Conservation (phyloP, 37 sponge, comb jelly and placozoan species). For the Spongia lamella region DNA sequence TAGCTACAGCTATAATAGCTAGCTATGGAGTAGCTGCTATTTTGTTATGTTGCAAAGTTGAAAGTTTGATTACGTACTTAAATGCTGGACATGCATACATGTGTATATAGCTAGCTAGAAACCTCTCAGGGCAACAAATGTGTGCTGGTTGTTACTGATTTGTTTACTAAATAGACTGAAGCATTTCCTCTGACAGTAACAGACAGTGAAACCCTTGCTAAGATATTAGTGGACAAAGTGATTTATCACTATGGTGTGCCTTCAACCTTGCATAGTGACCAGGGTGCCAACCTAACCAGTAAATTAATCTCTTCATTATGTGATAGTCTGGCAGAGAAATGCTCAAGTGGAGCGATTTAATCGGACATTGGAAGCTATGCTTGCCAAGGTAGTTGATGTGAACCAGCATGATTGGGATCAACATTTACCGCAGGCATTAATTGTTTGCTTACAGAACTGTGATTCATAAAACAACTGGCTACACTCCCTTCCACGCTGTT, state of each 20-base stretch:
- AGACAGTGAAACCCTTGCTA: constrained; percentile 27
- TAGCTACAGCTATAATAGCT: too few species aligned
- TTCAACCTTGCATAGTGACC: constrained; percentile 28
- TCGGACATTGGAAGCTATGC: constrained; percentile 8
- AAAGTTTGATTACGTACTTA: too few species aligned
- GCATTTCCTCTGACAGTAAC: constrained; percentile 18
- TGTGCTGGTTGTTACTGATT: constrained; percentile 23
- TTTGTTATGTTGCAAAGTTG: too few species aligned
- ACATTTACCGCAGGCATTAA: neutral
- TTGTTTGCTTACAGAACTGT: constrained; percentile 5
- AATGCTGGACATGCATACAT: too few species aligned
- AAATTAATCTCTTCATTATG: constrained; percentile 4
- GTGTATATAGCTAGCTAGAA: too few species aligned
- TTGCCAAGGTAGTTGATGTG: constrained; percentile 1
- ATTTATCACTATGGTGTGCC: constrained; percentile 42
- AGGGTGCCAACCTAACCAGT: constrained; percentile 36
- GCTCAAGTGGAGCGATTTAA: constrained; percentile 45
- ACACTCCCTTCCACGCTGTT: constrained; percentile 3
- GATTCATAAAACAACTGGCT: constrained; percentile 10
- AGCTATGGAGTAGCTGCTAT: too few species aligned
- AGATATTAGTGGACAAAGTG: constrained; percentile 28
- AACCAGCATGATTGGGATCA: constrained; percentile 21
- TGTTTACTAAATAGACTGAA: constrained; percentile 23
- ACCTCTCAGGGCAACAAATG: constrained; percentile 12
- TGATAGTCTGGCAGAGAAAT: constrained; percentile 27